Evolutionary conservation across 2,888 invertebrate genomes (phyloP).

Genomic region (Electrophaes corylata): DNA sequence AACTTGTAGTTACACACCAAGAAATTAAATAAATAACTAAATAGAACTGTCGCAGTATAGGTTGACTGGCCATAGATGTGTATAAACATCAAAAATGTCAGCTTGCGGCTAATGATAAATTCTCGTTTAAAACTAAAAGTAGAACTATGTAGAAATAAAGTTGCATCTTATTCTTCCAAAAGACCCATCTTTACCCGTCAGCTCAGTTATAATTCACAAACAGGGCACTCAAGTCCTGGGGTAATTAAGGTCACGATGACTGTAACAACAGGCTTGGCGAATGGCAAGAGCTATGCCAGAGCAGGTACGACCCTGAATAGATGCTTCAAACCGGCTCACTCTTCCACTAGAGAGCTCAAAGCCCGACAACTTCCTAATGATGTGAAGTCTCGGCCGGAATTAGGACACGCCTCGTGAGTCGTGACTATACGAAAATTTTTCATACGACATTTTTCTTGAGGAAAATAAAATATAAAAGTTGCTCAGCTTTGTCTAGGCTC

Average conservation of each 20-base stretch:
- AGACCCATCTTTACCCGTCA: background rate
- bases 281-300: slow-evolving; percentile 23
- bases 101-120: background rate
- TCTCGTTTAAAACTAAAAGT: background rate
- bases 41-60: background rate
- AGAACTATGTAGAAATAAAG: background rate
- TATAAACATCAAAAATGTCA: background rate
- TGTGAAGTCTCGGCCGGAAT: slow-evolving; percentile 33
- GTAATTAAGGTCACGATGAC: slow-evolving; percentile 31
- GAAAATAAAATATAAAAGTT: background rate
- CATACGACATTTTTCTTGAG: slow-evolving; percentile 12
- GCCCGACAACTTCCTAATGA: slow-evolving; percentile 38
- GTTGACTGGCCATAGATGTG: background rate
- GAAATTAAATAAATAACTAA: background rate
- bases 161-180: background rate
- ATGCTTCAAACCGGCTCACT: slow-evolving; percentile 32
- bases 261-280: slow-evolving; percentile 21
- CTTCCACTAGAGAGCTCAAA: slow-evolving; percentile 30
- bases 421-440: slow-evolving; percentile 24
- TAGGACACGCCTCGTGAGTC: slow-evolving; percentile 32
- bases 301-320: slow-evolving; percentile 34
- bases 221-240: slow-evolving; percentile 11
- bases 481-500: background rate
- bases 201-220: slow-evolving; percentile 16
- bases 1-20: background rate